Conservation (phyloP, 2,888 invertebrate species). For the Anoplius nigerrimus region DNA sequence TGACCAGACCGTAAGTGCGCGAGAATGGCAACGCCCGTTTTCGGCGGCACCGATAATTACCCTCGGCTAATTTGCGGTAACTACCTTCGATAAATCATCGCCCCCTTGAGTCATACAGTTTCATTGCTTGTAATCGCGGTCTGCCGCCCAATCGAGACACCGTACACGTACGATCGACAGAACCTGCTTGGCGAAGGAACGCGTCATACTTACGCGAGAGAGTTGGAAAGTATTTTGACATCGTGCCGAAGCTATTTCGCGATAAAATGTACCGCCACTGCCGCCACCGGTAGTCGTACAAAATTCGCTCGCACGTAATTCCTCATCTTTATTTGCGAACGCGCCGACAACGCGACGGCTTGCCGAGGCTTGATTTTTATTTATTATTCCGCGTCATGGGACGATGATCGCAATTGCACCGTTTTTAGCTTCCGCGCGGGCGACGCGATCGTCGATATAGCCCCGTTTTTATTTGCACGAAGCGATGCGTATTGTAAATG, state of each 20-base stretch:
- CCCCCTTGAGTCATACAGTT: slow-evolving; percentile 1
- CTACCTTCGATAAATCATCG: slow-evolving; percentile 59
- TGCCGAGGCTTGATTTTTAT: slow-evolving; percentile 15
- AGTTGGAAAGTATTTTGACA: too few relatives aligned
- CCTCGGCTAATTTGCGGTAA: slow-evolving; percentile 58
- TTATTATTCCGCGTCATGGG: slow-evolving; percentile 15
- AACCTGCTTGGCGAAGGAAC: too few relatives aligned
- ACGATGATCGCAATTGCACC: slow-evolving; percentile 24
- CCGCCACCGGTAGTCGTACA: slow-evolving; percentile 1
- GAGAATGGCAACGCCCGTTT: slow-evolving; percentile 44
- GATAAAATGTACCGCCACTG: slow-evolving; percentile 41
- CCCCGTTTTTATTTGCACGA: slow-evolving; percentile 56
- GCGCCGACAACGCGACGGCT: neutral
- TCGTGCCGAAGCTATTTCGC: slow-evolving; percentile 12
- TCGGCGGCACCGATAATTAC: slow-evolving; percentile 51
- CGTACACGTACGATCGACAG: too few relatives aligned
- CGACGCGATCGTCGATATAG: slow-evolving; percentile 27
- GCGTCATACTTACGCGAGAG: too few relatives aligned
- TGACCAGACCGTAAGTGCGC: slow-evolving; percentile 45
- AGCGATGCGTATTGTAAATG: slow-evolving; percentile 59
- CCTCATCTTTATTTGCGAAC: neutral
- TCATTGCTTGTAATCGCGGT: too few relatives aligned
- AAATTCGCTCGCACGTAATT: neutral
- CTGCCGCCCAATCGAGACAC: too few relatives aligned
- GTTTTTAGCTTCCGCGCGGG: slow-evolving; percentile 17